phyloP scores from a whole-genome alignment of 2,797 vertebrate species.

The Esox lucius region DNA sequence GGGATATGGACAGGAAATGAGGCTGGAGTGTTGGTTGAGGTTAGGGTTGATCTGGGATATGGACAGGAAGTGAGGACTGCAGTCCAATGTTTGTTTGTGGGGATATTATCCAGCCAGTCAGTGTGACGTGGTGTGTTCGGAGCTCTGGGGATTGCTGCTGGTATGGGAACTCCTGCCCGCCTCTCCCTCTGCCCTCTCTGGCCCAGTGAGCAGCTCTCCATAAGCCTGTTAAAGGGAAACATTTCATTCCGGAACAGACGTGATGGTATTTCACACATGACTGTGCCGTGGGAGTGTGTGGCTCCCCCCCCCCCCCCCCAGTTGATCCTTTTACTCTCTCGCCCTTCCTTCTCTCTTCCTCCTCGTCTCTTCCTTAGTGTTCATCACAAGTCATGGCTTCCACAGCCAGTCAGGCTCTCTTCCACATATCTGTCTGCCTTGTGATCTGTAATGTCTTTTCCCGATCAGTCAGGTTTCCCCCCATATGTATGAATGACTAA shows the following conservation, averaged over 20 bases:
- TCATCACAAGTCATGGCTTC: too few species aligned
- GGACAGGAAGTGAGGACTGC: too few species aligned
- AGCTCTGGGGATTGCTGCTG: slow-evolving; percentile 26
- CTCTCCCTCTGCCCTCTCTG: slow-evolving; percentile 35
- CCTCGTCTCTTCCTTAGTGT: background rate
- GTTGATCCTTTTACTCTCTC: slow-evolving; percentile 11
- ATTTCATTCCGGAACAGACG: slow-evolving; percentile 58
- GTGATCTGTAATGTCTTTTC: too few species aligned
- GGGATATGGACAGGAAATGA: too few species aligned
- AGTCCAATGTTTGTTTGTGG: background rate
- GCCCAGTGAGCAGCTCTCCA: slow-evolving; percentile 45
- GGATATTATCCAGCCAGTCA: background rate
- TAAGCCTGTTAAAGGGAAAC: slow-evolving; percentile 71
- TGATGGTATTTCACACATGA: slow-evolving; percentile 60
- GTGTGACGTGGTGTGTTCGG: slow-evolving; percentile 5
- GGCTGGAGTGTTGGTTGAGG: too few species aligned
- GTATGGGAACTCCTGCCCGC: slow-evolving; percentile 29
- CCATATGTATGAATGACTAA: too few species aligned
- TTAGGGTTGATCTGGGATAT: too few species aligned
- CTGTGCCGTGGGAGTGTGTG: slow-evolving; percentile 15
- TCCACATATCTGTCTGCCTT: background rate
- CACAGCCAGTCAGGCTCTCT: too few species aligned
- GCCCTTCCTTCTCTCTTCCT: slow-evolving; percentile 13
- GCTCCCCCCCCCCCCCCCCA: slow-evolving; percentile 34
- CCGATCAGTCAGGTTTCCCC: too few species aligned